Evolutionary conservation across 2,888 invertebrate genomes (phyloP), one percentile per base, ranked within the genome.

Genomic region (Thumatha senex): DNA sequence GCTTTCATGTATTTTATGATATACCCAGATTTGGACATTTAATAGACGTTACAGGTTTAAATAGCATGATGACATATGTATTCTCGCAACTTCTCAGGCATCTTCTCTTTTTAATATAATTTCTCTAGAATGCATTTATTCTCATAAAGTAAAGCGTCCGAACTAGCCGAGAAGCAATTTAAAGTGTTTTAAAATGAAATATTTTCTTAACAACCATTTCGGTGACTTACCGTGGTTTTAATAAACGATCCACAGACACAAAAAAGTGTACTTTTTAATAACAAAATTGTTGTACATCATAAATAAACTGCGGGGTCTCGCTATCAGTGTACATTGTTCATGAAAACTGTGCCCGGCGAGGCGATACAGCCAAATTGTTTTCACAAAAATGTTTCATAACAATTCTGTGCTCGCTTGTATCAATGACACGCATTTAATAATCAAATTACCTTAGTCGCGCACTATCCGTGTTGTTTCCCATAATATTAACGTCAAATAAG

Each of bases 391-490:
- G 11, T 43, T 43, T 35, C 7, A 7, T 47, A 54, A 58, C 52
- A 63, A 54, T 66, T 63, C 54, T 60, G 56, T 45, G 2, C 10
- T n/a, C 45, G 50, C 60, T 40, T 35, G 46, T 67, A 61, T 63
- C 39, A 46, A 49, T 46, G 42, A 51, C 41, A 56, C 53, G 48
- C 53, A 61, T 56, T 54, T 63, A 67, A 63, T 72, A 72, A 72
- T 72, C 63, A 70, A 67, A 72, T 49, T 64, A 58, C 47, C 1
- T 36, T 10, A 11, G 47, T 42, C 41, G 30, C 30, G 31, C 34
- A 55, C 46, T 48, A 48, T 56, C 51, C 50, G 49, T 57, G 58
- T 58, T 54, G 56, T 57, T 56, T 24, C 31, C 48, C 51, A 54
- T 59, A 56, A 60, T 51, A 66, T 66, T 61, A 66, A 48, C 56